phyloP scores from a whole-genome alignment of 2,888 invertebrate genomes.

The Cyrtodaria siliqua region DNA sequence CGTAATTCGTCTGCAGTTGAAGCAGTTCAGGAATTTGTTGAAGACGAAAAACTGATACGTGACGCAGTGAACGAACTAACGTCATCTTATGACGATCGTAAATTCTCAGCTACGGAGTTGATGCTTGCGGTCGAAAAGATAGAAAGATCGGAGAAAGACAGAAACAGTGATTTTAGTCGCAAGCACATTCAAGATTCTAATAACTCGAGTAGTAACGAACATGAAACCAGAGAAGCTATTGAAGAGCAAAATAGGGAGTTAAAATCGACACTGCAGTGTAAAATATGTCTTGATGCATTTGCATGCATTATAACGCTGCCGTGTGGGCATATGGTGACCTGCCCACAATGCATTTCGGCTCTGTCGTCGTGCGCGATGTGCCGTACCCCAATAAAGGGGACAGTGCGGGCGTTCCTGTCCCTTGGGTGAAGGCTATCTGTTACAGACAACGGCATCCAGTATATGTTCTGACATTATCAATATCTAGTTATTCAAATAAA shows the following conservation, averaged over 20 bases:
- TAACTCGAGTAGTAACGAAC: no score
- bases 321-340: conserved; percentile 45
- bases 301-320: conserved; percentile 43
- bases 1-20: neutral
- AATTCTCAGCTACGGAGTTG: neutral
- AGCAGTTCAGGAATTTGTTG: neutral
- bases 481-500: no score
- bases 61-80: neutral
- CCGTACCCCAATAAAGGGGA: conserved; percentile 23
- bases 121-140: conserved; percentile 3
- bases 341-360: conserved; percentile 36
- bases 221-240: neutral
- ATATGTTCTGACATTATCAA: no score
- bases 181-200: no score
- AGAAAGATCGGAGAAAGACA: neutral
- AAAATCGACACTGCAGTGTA: conserved; percentile 29
- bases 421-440: no score
- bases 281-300: conserved; percentile 38
- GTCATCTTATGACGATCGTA: neutral
- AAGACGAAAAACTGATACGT: neutral
- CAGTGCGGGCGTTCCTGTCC: conserved; percentile 25
- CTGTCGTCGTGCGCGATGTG: conserved; percentile 31
- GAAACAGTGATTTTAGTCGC: no score
- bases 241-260: neutral
- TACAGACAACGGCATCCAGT: no score